Conservation (phyloP, 1,140 invertebrate genomes). For the Hycleus cichorii region DNA sequence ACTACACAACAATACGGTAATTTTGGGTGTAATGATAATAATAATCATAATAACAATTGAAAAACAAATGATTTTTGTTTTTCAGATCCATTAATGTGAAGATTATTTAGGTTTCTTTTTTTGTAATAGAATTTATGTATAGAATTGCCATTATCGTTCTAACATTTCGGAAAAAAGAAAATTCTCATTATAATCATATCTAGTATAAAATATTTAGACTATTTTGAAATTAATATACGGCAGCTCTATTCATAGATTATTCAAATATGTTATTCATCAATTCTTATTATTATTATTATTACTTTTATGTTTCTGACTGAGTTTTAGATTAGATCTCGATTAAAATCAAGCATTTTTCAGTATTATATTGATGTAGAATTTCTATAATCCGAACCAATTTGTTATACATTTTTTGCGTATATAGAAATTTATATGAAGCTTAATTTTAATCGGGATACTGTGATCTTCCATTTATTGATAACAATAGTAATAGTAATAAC, state of each 20-base stretch:
- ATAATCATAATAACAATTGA: conserved; percentile 6
- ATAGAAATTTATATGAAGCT: not conserved
- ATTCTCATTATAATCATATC: too few relatives aligned
- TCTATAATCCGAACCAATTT: too few relatives aligned
- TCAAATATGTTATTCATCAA: conserved; percentile 8
- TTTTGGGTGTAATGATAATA: conserved; percentile 34
- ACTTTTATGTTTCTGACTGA: conserved; percentile 13
- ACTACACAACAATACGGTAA: conserved; percentile 38
- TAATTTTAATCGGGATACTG: conserved; percentile 19
- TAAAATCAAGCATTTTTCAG: conserved; percentile 21
- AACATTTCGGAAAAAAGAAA: too few relatives aligned
- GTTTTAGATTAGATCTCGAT: conserved; percentile 12
- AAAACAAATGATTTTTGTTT: conserved; percentile 27
- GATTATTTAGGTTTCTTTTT: conserved; percentile 4
- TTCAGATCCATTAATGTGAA: conserved; percentile 34
- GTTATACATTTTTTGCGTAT: too few relatives aligned
- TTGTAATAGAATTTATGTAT: conserved; percentile 12
- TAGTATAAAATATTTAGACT: too few relatives aligned
- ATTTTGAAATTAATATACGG: conserved; percentile 1
- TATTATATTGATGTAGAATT: conserved; percentile 9
- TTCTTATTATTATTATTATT: too few relatives aligned
- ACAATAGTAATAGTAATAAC: too few relatives aligned
- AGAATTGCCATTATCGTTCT: conserved; percentile 17
- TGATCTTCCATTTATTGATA: conserved; percentile 23
- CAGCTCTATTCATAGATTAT: conserved; percentile 20